Conservation (phyloP, 2,797 vertebrate genomes). For the Crypturellus tataupa region DNA sequence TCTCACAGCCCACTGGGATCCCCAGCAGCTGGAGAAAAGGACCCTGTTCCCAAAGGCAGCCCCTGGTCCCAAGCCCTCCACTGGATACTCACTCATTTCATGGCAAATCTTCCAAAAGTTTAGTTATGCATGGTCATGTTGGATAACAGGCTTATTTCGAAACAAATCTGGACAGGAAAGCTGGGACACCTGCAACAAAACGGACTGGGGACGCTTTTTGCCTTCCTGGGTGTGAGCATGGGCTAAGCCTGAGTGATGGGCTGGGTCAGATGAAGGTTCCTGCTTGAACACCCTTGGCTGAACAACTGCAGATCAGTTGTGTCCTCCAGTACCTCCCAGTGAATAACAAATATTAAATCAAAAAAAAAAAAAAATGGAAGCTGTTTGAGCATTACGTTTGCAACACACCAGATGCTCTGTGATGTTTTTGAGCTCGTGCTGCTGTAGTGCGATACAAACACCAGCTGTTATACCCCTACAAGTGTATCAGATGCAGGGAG, state of each 20-base stretch:
- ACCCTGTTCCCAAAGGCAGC: slow-evolving; percentile 14
- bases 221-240: accelerated
- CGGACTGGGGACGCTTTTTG: background rate
- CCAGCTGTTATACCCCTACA: background rate
- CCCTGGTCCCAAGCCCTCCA: slow-evolving; percentile 5
- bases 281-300: background rate
- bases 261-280: background rate
- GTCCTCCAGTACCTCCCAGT: background rate
- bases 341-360: background rate
- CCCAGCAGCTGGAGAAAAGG: background rate
- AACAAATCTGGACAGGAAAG: slow-evolving; percentile 45
- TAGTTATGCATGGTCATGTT: slow-evolving; percentile 51
- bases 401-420: background rate
- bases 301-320: background rate
- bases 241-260: background rate
- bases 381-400: background rate
- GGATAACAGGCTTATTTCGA: slow-evolving; percentile 61
- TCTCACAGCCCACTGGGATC: background rate
- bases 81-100: slow-evolving; percentile 68
- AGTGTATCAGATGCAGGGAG: background rate
- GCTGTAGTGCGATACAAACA: background rate
- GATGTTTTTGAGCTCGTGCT: background rate
- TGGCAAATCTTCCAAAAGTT: slow-evolving; percentile 72
- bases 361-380: background rate
- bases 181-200: background rate